phyloP scores from a whole-genome alignment of 1,140 invertebrate genomes.

The Drosophila nasuta region DNA sequence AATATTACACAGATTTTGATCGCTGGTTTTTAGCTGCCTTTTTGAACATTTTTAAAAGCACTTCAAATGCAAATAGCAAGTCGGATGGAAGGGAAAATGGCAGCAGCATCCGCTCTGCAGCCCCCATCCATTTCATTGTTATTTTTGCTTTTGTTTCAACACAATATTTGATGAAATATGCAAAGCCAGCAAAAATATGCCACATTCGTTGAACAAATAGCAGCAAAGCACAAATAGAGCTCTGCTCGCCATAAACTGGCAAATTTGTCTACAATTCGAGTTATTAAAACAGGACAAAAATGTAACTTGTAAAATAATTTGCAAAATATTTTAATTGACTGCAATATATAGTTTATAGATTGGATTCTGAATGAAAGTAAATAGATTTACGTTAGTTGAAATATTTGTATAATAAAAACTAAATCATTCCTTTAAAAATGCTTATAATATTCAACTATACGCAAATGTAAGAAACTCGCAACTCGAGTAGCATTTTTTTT shows the following conservation, averaged over 20 bases:
- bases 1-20: conserved; percentile 77
- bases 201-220: conserved; percentile 18
- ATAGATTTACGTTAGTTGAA: background rate
- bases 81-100: conserved; percentile 13
- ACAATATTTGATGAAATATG: conserved; percentile 46
- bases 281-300: conserved; percentile 1
- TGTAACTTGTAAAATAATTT: conserved; percentile 1
- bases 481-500: conserved; percentile 15
- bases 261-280: background rate
- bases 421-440: background rate
- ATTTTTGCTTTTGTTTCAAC: conserved; percentile 27
- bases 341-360: no score
- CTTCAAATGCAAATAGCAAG: conserved; percentile 47
- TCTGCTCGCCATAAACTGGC: conserved; percentile 1
- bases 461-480: conserved; percentile 19
- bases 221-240: conserved; percentile 34
- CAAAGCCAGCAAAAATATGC: conserved; percentile 45
- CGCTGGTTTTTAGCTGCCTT: conserved; percentile 24
- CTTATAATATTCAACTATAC: conserved; percentile 4
- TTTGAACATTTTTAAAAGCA: conserved; percentile 45
- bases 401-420: background rate
- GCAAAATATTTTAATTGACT: background rate
- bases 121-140: background rate
- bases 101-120: conserved; percentile 5
- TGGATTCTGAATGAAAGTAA: no score